Base-by-base conservation (phyloP, 2,888 invertebrate species). In the Perizoma affinitatum region DNA sequence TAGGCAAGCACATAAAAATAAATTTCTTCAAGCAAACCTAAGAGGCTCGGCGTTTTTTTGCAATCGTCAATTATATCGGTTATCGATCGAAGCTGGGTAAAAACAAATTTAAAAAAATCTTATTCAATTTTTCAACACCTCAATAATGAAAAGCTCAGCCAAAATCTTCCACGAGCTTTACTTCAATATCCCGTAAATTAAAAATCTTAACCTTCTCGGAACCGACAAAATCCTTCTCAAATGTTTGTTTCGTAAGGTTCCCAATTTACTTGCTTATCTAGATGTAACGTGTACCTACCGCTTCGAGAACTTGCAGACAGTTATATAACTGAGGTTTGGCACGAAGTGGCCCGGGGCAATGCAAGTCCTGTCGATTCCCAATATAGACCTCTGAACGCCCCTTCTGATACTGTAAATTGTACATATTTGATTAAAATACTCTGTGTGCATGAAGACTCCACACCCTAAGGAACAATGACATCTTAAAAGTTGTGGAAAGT, bases 371-470 rank as follows among this genome's bases (percentile, higher is more conserved):
- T 53, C 61, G 56, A 61, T 66, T 65, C 76, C 74, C 73, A 78
- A 78, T 75, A 75, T 67, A 75, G 71, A 69, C 58, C 58, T 67
- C 54, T 59, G 58, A 67, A 81, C 80, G 76, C 83, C 83, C 75
- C 70, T 66, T 80, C 79, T 77, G 78, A 80, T 77, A 73, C 57
- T 56, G 65, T 51, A 59, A 40, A 54, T 58, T 61, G 52, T 51
- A 36, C 52, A 48, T 53, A 52, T 22, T 9, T 11, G n/a, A 47
- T 42, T 56, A 46, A 45, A 9, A 54, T 33, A 41, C 8, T 36
- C 6, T 46, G 11, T 46, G 5, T 5, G 11, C 36, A 10, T 5
- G 22, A 10, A 8, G 36, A 9, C 38, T 22, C 22, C 22, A 22
- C 22, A 22, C 38, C 38, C 7, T 38, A 4, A 4, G 38, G 38